Evolutionary conservation across 2,888 invertebrate species (phyloP), one percentile per base, ranked within the genome.

Genomic region (Halocaridina rubra): DNA sequence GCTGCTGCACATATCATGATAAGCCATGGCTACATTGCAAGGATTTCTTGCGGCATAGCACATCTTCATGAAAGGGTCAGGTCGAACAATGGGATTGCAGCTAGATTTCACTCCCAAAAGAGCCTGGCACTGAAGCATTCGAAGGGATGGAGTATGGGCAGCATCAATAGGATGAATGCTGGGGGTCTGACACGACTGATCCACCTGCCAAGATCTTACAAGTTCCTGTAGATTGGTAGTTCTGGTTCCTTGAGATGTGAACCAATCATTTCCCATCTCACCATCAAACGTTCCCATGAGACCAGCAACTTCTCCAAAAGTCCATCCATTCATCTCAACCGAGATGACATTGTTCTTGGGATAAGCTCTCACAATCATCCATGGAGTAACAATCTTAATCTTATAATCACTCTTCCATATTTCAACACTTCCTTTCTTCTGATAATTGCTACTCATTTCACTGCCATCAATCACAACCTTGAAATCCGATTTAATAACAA

Each of bases 141-240:
- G 1, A 22, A 13, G 13, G 2, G 33, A 10, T 2, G 78, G 22
- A n/a, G 39, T 27, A 0, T 5, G n/a, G 24, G 10, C 24, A 5
- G 8, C 32, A 27, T n/a, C 39, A 13, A 75, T 0, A n/a, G 81
- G 75, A 13, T 4, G 5, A 22, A 81, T 29, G 13, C 4, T n/a
- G 2, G 81, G 81, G 0, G 74, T 81, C 5, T 24, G 61, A n/a
- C 81, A 81, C 8, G 22, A 33, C n/a, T 27, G 4, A 29, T 74
- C 29, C 29, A 74, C 81, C 27, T 81, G 81, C 81, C 81, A 81
- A 0, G 81, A 74, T 5, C 5, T 13, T 19, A 75, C 81, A 33
- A 81, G 30, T 22, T 81, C 81, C n/a, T 64, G 74, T 3, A 46
- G 72, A 30, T 64, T 81, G 61, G 80, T 33, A 10, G 80, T 74